These are phyloP conservation scores for Chelonoidis abingdonii DNA, from an alignment of 2,113 vertebrate species.

Conservation along the genomic window DNA sequence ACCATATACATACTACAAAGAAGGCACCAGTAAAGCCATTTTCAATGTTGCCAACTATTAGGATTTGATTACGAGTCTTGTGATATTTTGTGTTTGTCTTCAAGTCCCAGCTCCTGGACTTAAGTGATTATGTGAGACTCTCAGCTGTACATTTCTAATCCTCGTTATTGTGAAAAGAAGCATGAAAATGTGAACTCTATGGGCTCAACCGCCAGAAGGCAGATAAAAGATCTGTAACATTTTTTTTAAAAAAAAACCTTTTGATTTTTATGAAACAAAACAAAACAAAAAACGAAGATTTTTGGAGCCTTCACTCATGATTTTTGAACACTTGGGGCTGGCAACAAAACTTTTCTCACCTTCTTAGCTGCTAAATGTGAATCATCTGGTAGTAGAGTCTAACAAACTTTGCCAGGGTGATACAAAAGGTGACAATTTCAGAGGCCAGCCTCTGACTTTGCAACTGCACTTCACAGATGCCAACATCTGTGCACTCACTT, in stretches of 20 bases:
- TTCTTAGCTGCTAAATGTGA: neutral
- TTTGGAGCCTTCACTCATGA: neutral
- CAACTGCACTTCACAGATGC: neutral
- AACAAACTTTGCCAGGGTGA: neutral
- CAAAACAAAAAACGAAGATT: neutral
- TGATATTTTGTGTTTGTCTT: neutral
- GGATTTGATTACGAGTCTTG: neutral
- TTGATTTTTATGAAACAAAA: neutral
- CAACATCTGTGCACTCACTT: neutral
- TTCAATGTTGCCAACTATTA: neutral
- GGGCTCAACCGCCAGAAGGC: neutral
- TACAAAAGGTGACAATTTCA: neutral
- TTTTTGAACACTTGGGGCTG: neutral
- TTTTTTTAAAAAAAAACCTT: neutral
- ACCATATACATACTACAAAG: neutral
- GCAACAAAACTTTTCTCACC: neutral
- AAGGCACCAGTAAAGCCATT: neutral
- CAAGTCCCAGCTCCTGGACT: neutral
- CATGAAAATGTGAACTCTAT: neutral
- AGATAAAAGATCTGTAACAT: neutral
- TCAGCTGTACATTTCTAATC: too few relatives aligned
- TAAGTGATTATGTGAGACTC: neutral
- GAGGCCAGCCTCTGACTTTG: neutral
- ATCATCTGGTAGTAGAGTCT: neutral
- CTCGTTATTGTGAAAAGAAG: neutral